Evolutionary conservation across 2,888 invertebrate genomes (phyloP), one percentile per base, ranked within the genome.

Genomic region (Drosophila picticornis): DNA sequence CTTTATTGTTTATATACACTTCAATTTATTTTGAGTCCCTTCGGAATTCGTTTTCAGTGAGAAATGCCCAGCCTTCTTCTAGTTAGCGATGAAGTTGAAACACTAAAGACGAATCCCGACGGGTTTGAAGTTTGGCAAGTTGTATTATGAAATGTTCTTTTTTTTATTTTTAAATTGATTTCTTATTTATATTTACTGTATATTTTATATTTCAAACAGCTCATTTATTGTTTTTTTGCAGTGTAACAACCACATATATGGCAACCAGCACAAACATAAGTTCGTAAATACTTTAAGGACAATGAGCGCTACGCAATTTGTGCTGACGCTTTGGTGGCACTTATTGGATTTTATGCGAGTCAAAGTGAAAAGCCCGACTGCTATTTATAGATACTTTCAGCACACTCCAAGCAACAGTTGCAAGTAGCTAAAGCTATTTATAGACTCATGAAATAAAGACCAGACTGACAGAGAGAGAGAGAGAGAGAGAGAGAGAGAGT

Each of bases 271-370:
- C 22, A 40, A 50, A 56, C 62, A 29, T 11, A 9, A 51, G 55
- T 56, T 63, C 59, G 61, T 72, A 67, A 80, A 77, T 68, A 62
- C 64, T 55, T 62, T 75, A 74, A 75, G 71, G 77, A 65, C 90
- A 80, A 77, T 87, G 79, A 84, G 73, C 84, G 66, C 75, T 50
- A 51, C 64, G 75, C 84, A 87, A 85, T 85, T 90, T 75, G 71
- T 75, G 55, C 34, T n/a, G 65, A 36, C 58, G 72, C 61, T 77
- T 66, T 72, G 60, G 55, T 46, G 67, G 81, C 77, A 86, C 86
- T 90, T 87, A 78, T 84, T 84, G 90, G 91, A 83, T 89, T 85
- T 85, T 62, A 69, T 72, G 88, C 79, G 57, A 22, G 46, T 38
- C 48, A 29, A 38, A 46, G 68, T 59, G 50, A 59, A 81, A 55